Evolutionary conservation across 2,888 invertebrate species (phyloP).

Genomic region (Bellardia pandia): DNA sequence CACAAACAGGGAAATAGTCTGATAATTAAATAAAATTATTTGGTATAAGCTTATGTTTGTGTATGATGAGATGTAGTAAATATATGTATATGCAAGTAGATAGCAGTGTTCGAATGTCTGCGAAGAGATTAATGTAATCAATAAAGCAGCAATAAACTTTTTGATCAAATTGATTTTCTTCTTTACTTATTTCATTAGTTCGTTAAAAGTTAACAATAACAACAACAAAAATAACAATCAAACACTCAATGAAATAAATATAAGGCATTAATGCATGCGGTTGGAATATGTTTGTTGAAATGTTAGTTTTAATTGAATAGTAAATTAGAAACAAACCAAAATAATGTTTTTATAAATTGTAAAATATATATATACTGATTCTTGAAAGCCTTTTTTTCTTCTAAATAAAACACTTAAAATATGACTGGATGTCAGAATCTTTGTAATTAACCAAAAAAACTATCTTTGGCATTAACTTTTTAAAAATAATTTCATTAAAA

Average conservation of each 20-base stretch:
- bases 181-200: slow-evolving; percentile 74
- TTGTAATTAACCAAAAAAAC: too few relatives aligned
- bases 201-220: slow-evolving; percentile 67
- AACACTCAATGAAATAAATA: slow-evolving; percentile 5
- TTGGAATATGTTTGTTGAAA: too few relatives aligned
- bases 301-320: too few relatives aligned
- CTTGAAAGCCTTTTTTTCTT: too few relatives aligned
- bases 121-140: slow-evolving; percentile 71
- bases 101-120: background rate
- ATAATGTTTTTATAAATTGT: too few relatives aligned
- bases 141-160: slow-evolving; percentile 72
- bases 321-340: too few relatives aligned
- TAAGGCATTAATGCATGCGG: background rate
- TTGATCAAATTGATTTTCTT: slow-evolving; percentile 74
- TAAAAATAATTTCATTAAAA: too few relatives aligned
- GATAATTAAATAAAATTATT: slow-evolving; percentile 57
- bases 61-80: background rate
- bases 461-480: too few relatives aligned
- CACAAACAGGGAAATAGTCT: slow-evolving; percentile 2
- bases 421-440: too few relatives aligned
- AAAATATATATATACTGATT: too few relatives aligned
- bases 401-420: too few relatives aligned
- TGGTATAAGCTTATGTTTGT: background rate
- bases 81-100: background rate
- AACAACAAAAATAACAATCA: slow-evolving; percentile 51